Evolutionary conservation across 2,888 invertebrate genomes (phyloP).

Genomic region (Thymelicus sylvestris): DNA sequence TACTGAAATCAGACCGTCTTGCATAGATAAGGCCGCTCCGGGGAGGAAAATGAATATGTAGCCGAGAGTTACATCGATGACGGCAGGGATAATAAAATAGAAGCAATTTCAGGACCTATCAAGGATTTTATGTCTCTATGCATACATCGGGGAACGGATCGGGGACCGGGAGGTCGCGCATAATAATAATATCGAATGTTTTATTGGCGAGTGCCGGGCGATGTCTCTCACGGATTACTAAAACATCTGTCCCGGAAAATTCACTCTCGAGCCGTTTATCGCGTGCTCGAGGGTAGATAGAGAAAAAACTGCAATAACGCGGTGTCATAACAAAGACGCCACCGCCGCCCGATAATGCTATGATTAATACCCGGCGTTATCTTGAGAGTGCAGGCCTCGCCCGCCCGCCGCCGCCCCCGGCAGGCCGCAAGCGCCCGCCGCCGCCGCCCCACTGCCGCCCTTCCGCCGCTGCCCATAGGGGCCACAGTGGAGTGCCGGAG

Average conservation of each 20-base stretch:
- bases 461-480: conserved; percentile 42
- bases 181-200: conserved; percentile 73
- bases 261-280: conserved; percentile 77
- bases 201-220: conserved; percentile 58
- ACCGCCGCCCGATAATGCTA: conserved; percentile 81
- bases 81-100: neutral
- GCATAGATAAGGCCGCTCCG: neutral
- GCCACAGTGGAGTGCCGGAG: conserved; percentile 36
- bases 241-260: conserved; percentile 84
- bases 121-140: conserved; percentile 49
- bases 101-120: neutral
- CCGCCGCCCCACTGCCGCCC: conserved; percentile 35
- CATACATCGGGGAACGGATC: conserved; percentile 39
- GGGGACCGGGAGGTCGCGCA: conserved; percentile 40
- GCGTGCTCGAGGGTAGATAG: conserved; percentile 76
- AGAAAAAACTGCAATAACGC: conserved; percentile 83
- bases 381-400: conserved; percentile 80
- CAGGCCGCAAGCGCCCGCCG: neutral
- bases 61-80: neutral
- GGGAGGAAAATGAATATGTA: neutral
- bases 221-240: conserved; percentile 65
- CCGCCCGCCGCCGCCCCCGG: conserved; percentile 46
- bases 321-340: conserved; percentile 83
- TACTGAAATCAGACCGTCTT: neutral
- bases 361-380: conserved; percentile 84